These are phyloP conservation scores for Thymelicus acteon DNA, from an alignment of 2,888 invertebrate genomes.

Conservation along the genomic window DNA sequence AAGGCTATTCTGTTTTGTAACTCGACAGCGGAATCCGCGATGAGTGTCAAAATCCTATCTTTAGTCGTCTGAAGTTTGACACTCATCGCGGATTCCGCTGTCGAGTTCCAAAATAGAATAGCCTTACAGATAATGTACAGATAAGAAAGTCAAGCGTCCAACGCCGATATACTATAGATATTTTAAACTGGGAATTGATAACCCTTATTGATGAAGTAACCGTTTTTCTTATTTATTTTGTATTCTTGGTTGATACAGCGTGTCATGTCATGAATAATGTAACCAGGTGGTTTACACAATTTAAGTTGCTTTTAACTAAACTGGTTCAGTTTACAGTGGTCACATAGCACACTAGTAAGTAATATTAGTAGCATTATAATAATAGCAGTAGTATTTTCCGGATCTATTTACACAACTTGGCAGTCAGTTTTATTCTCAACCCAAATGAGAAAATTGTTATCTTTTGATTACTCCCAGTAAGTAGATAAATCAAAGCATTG, in stretches of 20 bases:
- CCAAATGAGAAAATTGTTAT: not conserved
- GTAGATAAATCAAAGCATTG: too few species aligned
- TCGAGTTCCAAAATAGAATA: too few species aligned
- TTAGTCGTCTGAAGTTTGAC: too few species aligned
- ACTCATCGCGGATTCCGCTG: too few species aligned
- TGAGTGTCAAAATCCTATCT: too few species aligned
- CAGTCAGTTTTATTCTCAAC: not conserved
- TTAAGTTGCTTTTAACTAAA: constrained; percentile 1
- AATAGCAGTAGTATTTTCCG: not conserved
- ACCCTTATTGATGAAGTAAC: not conserved
- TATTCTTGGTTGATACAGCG: constrained; percentile 23
- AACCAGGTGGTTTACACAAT: constrained; percentile 23
- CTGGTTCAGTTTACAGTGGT: not conserved
- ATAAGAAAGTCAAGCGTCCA: not conserved
- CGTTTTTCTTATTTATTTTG: constrained; percentile 10
- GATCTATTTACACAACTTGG: not conserved
- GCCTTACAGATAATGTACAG: too few species aligned
- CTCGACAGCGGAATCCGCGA: too few species aligned
- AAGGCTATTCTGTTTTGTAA: too few species aligned
- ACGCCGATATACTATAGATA: not conserved
- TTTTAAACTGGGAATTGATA: not conserved
- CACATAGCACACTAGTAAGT: not conserved
- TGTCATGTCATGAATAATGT: constrained; percentile 30
- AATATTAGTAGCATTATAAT: too few species aligned
- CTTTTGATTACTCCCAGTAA: too few species aligned